These are phyloP conservation scores for Lasioglossum marginatum DNA, from an alignment of 2,888 invertebrate species.

Conservation along the genomic window DNA sequence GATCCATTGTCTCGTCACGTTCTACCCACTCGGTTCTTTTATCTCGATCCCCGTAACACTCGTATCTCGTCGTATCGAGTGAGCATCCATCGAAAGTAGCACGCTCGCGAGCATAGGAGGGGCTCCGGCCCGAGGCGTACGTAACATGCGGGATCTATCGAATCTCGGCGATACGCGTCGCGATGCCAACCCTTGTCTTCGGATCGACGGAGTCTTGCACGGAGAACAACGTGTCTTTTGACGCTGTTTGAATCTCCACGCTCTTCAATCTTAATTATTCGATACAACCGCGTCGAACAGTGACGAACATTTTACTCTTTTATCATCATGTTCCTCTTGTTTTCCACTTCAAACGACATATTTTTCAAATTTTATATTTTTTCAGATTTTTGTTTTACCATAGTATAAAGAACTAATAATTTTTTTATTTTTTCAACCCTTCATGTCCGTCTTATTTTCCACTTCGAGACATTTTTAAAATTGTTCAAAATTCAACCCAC, in stretches of 20 bases:
- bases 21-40: constrained; percentile 84
- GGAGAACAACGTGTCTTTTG: neutral
- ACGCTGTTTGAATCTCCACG: neutral
- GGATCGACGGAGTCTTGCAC: neutral
- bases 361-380: too few species aligned
- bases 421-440: too few species aligned
- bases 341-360: too few species aligned
- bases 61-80: constrained; percentile 82
- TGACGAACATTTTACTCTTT: too few species aligned
- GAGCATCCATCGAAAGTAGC: constrained; percentile 84
- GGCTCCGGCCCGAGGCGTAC: constrained; percentile 44
- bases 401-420: too few species aligned
- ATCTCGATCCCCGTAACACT: constrained; percentile 83
- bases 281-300: too few species aligned
- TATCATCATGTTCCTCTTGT: too few species aligned
- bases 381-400: too few species aligned
- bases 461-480: too few species aligned
- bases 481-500: too few species aligned
- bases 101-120: constrained; percentile 71
- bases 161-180: constrained; percentile 49
- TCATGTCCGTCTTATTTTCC: too few species aligned
- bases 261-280: neutral
- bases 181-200: neutral
- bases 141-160: constrained; percentile 57
- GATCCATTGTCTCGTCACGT: constrained; percentile 85